Evolutionary conservation across 2,113 vertebrate genomes (phyloP).

Genomic region (Phrynocephalus versicolor): DNA sequence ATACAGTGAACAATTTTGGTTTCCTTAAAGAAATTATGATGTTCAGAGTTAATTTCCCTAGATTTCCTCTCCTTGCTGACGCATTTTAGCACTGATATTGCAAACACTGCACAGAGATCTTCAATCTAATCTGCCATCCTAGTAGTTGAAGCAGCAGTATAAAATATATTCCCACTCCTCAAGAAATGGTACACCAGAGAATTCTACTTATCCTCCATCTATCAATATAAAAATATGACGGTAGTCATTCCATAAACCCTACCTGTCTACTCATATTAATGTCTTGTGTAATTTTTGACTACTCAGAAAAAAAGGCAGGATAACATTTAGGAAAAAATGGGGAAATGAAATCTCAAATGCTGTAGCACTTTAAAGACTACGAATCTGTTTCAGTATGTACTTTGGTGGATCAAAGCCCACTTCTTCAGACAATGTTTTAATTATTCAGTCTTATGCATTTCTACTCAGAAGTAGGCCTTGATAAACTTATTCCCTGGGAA

Average conservation of each 20-base stretch:
- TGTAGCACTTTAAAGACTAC: no score
- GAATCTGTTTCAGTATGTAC: no score
- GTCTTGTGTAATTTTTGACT: no score
- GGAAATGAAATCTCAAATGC: no score
- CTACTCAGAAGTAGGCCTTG: no score
- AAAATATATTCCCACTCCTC: not conserved
- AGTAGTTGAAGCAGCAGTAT: conserved; percentile 26
- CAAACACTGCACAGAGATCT: conserved; percentile 33
- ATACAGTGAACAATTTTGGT: conserved; percentile 20
- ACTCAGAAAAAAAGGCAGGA: no score
- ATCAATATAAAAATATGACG: not conserved
- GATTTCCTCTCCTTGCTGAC: not conserved
- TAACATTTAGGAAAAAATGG: no score
- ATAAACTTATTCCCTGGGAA: no score
- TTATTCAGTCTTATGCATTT: no score
- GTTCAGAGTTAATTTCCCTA: not conserved
- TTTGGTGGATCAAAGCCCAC: no score
- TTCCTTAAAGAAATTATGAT: conserved; percentile 30
- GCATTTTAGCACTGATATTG: conserved; percentile 39
- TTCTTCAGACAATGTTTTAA: no score
- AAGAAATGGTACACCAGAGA: not conserved
- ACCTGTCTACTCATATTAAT: not conserved
- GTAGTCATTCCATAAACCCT: not conserved
- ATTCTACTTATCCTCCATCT: not conserved
- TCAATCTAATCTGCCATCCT: conserved; percentile 50